Conservation (phyloP, 2,797 vertebrate species). For the Dallia pectoralis region DNA sequence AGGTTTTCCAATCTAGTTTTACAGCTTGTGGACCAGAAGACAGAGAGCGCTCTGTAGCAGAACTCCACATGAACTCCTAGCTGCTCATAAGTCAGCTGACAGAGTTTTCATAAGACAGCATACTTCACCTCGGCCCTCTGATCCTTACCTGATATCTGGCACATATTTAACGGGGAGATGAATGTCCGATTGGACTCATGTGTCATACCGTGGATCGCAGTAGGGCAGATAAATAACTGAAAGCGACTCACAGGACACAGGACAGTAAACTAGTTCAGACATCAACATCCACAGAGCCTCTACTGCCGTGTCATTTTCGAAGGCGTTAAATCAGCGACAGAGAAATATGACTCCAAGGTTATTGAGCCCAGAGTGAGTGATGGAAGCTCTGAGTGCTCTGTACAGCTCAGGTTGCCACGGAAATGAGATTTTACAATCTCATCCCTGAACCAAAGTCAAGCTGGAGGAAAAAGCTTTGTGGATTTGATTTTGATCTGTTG, state of each 20-base stretch:
- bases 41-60: constrained; percentile 34
- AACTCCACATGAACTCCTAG: constrained; percentile 60
- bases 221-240: constrained; percentile 66
- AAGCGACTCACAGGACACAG: constrained; percentile 54
- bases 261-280: constrained; percentile 67
- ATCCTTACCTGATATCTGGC: constrained; percentile 60
- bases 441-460: constrained; percentile 41
- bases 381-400: constrained; percentile 62
- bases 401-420: constrained; percentile 65
- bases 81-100: constrained; percentile 55
- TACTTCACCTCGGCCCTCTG: constrained; percentile 69
- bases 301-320: constrained; percentile 68
- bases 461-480: constrained; percentile 15
- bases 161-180: constrained; percentile 73
- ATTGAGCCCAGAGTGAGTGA: constrained; percentile 72
- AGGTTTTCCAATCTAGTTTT: constrained; percentile 57
- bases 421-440: constrained; percentile 74
- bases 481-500: constrained; percentile 47
- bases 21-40: constrained; percentile 48
- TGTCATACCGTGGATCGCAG: constrained; percentile 65
- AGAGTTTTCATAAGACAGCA: constrained; percentile 57
- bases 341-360: constrained; percentile 81
- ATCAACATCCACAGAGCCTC: constrained; percentile 70
- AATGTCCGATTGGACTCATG: constrained; percentile 68
- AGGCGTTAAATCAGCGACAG: constrained; percentile 76